A percentile compares a stretch with the other conserved stretches of the same genome.
Conservation (phyloP, 1,140 invertebrate genomes). For the Diprion similis region DNA sequence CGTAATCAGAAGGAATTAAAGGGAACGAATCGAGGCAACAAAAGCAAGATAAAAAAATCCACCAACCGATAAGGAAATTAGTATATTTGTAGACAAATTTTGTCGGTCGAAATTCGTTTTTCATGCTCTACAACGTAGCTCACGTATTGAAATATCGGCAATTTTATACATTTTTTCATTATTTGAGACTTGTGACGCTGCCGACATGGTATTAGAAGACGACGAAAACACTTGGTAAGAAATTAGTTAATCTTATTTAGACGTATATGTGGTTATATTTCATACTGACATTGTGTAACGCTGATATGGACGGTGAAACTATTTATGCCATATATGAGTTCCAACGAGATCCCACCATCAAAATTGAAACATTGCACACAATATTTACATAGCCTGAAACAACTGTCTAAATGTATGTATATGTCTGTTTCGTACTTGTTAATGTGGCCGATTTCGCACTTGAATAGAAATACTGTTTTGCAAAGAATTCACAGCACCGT, state of each 20-base stretch:
- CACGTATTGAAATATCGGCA: background rate
- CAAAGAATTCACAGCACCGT: no score
- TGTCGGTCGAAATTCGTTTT: background rate
- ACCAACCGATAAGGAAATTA: background rate
- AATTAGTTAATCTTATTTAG: conserved; percentile 24
- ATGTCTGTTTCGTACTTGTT: no score
- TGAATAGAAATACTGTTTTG: no score
- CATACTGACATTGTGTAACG: background rate
- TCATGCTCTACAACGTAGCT: background rate
- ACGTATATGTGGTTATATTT: conserved; percentile 24
- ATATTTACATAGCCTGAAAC: conserved; percentile 4
- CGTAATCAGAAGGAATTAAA: no score
- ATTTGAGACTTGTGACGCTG: conserved; percentile 24
- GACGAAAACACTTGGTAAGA: conserved; percentile 69
- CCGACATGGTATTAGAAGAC: conserved; percentile 64
- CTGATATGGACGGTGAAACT: background rate
- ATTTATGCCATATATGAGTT: background rate
- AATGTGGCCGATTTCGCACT: background rate
- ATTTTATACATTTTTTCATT: background rate
- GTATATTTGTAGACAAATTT: background rate
- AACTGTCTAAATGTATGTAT: background rate
- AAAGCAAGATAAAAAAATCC: no score
- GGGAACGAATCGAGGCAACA: no score
- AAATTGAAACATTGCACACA: background rate
- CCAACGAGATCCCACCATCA: background rate